A percentile compares a stretch with the other conserved stretches of the same genome.
phyloP scores from a whole-genome alignment of 92 coral and sea anemone genomes.

The Phenganax subtilis region DNA sequence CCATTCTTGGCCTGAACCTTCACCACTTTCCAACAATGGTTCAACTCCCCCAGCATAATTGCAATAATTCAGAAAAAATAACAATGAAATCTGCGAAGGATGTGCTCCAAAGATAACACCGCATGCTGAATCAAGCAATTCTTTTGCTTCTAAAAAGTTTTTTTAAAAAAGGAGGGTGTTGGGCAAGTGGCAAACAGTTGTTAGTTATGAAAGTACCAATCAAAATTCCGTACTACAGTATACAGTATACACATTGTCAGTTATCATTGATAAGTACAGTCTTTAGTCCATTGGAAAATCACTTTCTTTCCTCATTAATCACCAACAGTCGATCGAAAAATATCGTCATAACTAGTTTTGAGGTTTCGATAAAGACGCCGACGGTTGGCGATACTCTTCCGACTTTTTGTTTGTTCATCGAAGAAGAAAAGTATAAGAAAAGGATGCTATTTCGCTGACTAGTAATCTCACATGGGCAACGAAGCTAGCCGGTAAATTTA shows the following conservation, averaged over 20 bases:
- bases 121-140: slow-evolving; percentile 65
- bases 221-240: too few species aligned
- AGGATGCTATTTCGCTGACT: too few species aligned
- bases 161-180: neutral
- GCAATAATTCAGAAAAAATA: slow-evolving; percentile 75
- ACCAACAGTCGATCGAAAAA: too few species aligned
- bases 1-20: slow-evolving; percentile 90
- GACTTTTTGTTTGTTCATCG: too few species aligned
- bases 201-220: too few species aligned
- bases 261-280: neutral
- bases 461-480: too few species aligned
- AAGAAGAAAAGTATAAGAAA: too few species aligned
- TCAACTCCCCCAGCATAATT: slow-evolving; percentile 77
- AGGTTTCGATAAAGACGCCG: too few species aligned
- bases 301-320: neutral
- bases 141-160: slow-evolving; percentile 50
- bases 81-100: slow-evolving; percentile 78
- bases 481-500: too few species aligned
- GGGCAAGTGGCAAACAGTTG: too few species aligned
- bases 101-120: slow-evolving; percentile 81
- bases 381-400: too few species aligned
- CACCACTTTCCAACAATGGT: slow-evolving; percentile 58
- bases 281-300: neutral
- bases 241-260: neutral
- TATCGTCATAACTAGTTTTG: too few species aligned